Percentiles rank a stretch among this genome's conserved stretches.
These are phyloP conservation scores for Patella depressa DNA, from an alignment of 2,888 invertebrate species.

Conservation along the genomic window DNA sequence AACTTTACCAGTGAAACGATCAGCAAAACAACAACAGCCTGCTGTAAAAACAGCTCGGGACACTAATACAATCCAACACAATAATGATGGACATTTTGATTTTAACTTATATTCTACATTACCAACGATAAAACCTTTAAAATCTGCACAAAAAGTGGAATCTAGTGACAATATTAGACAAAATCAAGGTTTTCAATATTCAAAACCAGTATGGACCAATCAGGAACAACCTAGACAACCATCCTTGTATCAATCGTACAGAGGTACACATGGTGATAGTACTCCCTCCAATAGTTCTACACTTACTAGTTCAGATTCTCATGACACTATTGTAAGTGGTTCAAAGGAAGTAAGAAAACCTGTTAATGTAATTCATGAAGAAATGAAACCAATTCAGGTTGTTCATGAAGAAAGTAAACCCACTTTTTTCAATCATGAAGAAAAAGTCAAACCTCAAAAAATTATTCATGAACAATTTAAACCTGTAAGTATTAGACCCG, in stretches of 20 bases:
- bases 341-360: slow-evolving; percentile 30
- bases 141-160: slow-evolving; percentile 31
- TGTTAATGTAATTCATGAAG: slow-evolving; percentile 22
- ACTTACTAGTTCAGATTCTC: slow-evolving; percentile 42
- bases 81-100: slow-evolving; percentile 35
- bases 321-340: slow-evolving; percentile 38
- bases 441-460: neutral
- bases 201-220: slow-evolving; percentile 41
- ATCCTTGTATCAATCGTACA: slow-evolving; percentile 14
- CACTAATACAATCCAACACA: neutral
- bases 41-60: slow-evolving; percentile 12
- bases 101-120: slow-evolving; percentile 43
- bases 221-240: slow-evolving; percentile 26
- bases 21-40: slow-evolving; percentile 12
- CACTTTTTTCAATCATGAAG: neutral
- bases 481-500: neutral
- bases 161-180: slow-evolving; percentile 12
- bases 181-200: slow-evolving; percentile 30
- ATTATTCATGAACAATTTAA: neutral
- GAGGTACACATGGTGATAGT: slow-evolving; percentile 33
- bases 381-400: slow-evolving; percentile 41
- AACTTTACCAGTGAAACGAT: slow-evolving; percentile 45
- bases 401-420: slow-evolving; percentile 36
- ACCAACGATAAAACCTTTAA: slow-evolving; percentile 47
- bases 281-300: slow-evolving; percentile 38